Base-by-base conservation (phyloP, 2,888 invertebrate species). In the Clusia tigrina region DNA sequence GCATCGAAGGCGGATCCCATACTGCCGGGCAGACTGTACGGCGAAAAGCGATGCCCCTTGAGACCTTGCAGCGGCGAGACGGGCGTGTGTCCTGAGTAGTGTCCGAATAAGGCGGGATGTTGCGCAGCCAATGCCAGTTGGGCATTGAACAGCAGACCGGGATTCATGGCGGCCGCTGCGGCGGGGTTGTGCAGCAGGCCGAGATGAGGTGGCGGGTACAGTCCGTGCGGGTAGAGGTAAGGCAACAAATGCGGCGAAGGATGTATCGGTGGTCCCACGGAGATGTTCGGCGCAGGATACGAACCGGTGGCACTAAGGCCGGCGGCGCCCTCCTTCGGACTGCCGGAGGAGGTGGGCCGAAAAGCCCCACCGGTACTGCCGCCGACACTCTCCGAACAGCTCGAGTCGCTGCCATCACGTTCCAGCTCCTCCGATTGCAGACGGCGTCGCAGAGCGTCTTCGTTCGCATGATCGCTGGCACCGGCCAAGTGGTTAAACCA, bases 201-300 rank as follows among this genome's bases (percentile, higher is more conserved):
- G 60, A 89, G 83, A 61, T 91, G 91, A 61, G 92, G 92, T 79
- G 90, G 90, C 71, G 92, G 92, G 85, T 95, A 96, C 68, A 96
- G 86, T 32, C 94, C 94, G 56, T 90, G 93, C 37, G 95, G 95
- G 84, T 96, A 96, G 59, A 97, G 89, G 86, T 96, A 96, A 71
- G 96, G 96, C 80, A 96, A 86, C 80, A 93, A 87, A 83, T 91
- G 91, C 37, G 94, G 90, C 57, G 95, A 94, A 53, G 95, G 95
- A 79, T 96, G 96, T 54, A 95, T 91, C 53, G 95, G 95, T 46
- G 96, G 96, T 57, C 96, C 96, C 46, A 96, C 92, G 32, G 95
- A 95, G 67, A 96, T 95, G 85, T 96, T 96, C 20, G 96, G 96
- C 68, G 94, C 91, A 0, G 94, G 94, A 70, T 92, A 92, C 87